phyloP scores from a whole-genome alignment of 2,888 invertebrate genomes.

The Mythimna impura region DNA sequence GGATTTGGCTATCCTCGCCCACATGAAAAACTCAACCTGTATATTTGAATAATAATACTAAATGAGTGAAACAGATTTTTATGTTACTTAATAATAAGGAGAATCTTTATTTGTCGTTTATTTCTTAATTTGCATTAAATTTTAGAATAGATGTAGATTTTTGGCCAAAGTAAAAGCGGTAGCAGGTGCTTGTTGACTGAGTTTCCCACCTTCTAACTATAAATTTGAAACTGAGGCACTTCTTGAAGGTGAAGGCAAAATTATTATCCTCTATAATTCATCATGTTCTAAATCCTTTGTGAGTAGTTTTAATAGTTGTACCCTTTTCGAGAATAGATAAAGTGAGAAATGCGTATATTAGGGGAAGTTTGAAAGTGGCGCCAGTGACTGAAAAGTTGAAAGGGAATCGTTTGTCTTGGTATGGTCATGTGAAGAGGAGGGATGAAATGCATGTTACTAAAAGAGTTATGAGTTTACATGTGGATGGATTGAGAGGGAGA shows the following conservation, averaged over 20 bases:
- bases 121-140: slow-evolving; percentile 13
- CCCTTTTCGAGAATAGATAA: too few relatives aligned
- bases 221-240: background rate
- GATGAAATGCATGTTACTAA: too few relatives aligned
- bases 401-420: too few relatives aligned
- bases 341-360: too few relatives aligned
- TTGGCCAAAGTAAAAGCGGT: slow-evolving; percentile 4
- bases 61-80: slow-evolving; percentile 23
- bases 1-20: too few relatives aligned
- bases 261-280: background rate
- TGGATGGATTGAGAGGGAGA: too few relatives aligned
- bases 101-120: slow-evolving; percentile 1
- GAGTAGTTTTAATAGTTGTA: background rate
- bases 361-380: too few relatives aligned
- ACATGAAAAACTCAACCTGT: background rate
- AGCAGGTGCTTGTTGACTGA: background rate
- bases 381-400: too few relatives aligned
- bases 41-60: slow-evolving; percentile 29
- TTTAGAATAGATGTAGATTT: background rate
- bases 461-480: too few relatives aligned
- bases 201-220: background rate
- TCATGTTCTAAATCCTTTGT: background rate
- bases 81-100: slow-evolving; percentile 3
- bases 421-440: too few relatives aligned
- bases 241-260: background rate